phyloP scores from a whole-genome alignment of 2,113 vertebrate species.

The Megaleporinus macrocephalus region DNA sequence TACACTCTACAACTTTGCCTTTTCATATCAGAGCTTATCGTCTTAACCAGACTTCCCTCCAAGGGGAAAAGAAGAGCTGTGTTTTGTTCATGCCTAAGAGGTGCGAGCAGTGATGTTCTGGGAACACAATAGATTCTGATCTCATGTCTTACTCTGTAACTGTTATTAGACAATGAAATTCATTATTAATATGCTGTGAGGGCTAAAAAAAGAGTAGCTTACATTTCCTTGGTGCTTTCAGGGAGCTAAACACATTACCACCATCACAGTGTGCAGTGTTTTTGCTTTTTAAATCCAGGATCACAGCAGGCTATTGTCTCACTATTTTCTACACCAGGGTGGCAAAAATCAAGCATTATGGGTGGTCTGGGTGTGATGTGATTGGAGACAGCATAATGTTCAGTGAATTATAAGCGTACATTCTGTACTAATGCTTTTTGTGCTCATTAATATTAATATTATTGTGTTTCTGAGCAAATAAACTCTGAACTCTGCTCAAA shows the following conservation, averaged over 20 bases:
- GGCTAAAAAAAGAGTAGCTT: background rate
- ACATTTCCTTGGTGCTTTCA: background rate
- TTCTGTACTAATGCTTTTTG: no score
- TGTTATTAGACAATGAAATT: constrained; percentile 1
- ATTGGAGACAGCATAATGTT: no score
- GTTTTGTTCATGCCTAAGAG: background rate
- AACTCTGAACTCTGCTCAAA: no score
- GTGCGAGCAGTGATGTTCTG: background rate
- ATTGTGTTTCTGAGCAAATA: no score
- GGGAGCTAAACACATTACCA: background rate
- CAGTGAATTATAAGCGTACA: no score
- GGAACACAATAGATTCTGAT: constrained; percentile 5
- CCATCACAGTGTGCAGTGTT: background rate
- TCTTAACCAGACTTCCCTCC: background rate
- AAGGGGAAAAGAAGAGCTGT: background rate
- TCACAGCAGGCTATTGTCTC: no score
- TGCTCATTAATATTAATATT: no score
- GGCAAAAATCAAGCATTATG: no score
- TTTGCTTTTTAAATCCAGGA: no score
- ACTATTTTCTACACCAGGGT: no score
- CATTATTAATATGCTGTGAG: constrained; percentile 18
- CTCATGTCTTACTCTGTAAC: background rate
- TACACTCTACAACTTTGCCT: background rate
- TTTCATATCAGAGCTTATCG: background rate
- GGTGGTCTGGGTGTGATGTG: no score